Conservation (phyloP, 2,797 vertebrate species). For the Kryptopterus vitreolus region DNA sequence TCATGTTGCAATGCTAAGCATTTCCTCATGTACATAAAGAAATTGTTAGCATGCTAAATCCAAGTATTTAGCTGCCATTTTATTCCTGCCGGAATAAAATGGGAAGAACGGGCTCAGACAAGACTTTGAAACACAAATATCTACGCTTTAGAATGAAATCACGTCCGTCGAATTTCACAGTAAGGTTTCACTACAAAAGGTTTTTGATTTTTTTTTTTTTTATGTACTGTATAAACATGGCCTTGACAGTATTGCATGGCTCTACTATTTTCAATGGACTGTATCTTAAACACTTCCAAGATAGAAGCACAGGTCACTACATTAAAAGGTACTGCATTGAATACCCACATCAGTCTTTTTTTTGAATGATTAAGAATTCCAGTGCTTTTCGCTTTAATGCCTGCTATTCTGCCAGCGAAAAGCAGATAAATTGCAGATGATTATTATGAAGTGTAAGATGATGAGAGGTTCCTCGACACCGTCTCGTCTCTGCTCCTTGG, state of each 20-base stretch:
- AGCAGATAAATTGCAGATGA: neutral
- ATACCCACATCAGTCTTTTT: neutral
- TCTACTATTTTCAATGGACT: neutral
- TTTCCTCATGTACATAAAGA: neutral
- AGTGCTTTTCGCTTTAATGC: neutral
- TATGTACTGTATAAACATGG: neutral
- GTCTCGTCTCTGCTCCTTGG: neutral
- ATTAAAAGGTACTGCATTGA: neutral
- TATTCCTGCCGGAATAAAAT: neutral
- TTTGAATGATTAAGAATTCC: neutral
- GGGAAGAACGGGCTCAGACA: neutral
- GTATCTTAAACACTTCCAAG: neutral
- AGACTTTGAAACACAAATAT: neutral
- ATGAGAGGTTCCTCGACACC: neutral
- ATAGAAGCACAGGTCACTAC: neutral
- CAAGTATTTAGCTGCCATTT: neutral
- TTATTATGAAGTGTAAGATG: conserved; percentile 13
- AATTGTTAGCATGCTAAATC: neutral
- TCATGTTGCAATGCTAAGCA: neutral
- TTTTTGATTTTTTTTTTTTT: neutral
- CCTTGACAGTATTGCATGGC: neutral
- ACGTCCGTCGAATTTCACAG: neutral
- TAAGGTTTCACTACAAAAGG: neutral
- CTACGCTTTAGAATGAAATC: neutral
- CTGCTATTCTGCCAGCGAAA: neutral